These are phyloP conservation scores for Hemicentrotus pulcherrimus DNA, from an alignment of 35 echinoderm and acorn worm species.

Conservation along the genomic window DNA sequence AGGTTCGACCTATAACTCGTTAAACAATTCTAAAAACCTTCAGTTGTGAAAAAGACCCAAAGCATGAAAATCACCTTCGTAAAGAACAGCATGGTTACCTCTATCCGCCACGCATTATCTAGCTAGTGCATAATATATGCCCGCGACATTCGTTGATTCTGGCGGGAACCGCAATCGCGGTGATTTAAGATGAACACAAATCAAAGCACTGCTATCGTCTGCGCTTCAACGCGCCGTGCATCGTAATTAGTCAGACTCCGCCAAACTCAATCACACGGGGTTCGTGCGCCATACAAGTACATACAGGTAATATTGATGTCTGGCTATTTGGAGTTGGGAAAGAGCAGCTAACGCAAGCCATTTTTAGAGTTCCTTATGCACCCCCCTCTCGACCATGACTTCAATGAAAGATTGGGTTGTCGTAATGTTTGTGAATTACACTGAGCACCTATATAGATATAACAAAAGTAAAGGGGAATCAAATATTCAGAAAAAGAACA, in stretches of 20 bases:
- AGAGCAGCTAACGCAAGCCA: not conserved
- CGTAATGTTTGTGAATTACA: too few species aligned
- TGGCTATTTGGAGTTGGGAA: too few species aligned
- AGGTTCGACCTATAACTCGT: not conserved
- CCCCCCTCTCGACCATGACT: too few species aligned
- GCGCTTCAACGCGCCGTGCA: not conserved
- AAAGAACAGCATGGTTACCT: not conserved
- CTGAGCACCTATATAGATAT: too few species aligned
- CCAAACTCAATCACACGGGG: not conserved
- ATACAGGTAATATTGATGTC: not conserved
- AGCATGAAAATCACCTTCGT: not conserved
- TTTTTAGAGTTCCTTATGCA: too few species aligned
- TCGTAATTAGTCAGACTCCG: constrained; percentile 2
- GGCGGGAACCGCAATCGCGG: not conserved
- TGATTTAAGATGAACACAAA: constrained; percentile 19
- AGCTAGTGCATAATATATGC: not conserved
- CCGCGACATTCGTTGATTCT: not conserved
- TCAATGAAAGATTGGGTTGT: too few species aligned
- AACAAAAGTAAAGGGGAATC: too few species aligned
- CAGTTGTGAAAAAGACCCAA: not conserved
- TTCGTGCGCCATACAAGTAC: not conserved
- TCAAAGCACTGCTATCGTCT: constrained; percentile 15
- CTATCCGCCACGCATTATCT: not conserved
- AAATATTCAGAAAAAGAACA: too few species aligned
- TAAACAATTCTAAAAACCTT: not conserved